These are phyloP conservation scores for Laupala kohalensis DNA, from an alignment of 1,140 invertebrate genomes.

Conservation along the genomic window DNA sequence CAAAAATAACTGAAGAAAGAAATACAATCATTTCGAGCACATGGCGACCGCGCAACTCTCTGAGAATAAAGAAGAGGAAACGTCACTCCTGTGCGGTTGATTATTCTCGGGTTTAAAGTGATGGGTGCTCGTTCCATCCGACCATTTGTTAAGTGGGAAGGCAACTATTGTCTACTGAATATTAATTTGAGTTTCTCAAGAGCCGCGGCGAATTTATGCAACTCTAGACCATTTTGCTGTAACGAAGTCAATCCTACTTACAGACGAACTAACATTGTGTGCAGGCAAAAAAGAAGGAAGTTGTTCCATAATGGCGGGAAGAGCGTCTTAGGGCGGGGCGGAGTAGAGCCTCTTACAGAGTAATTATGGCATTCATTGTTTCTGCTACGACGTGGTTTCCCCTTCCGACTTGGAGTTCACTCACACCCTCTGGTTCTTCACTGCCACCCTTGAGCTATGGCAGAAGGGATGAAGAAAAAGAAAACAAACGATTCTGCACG, in stretches of 20 bases:
- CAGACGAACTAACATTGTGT: not conserved
- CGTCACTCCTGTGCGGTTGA: not conserved
- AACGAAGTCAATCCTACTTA: not conserved
- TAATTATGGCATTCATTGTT: not conserved
- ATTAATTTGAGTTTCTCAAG: not conserved
- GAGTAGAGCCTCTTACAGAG: not conserved
- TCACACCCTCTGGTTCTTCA: no score
- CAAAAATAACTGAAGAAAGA: no score
- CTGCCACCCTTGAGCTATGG: no score
- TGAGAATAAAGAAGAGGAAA: not conserved
- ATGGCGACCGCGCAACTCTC: no score
- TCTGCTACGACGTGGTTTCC: not conserved
- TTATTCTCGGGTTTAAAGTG: not conserved
- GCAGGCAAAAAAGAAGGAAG: not conserved
- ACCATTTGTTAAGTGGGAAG: not conserved
- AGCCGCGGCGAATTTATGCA: not conserved
- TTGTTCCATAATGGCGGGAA: not conserved
- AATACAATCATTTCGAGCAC: no score
- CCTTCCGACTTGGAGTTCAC: no score
- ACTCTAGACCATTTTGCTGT: not conserved
- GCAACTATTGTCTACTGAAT: not conserved
- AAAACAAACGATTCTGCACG: no score
- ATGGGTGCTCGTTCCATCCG: not conserved
- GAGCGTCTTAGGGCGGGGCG: not conserved
- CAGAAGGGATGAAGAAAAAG: no score